A percentile compares a stretch with the other conserved stretches of the same genome.
Conservation (phyloP, 2,113 vertebrate species). For the Pelecanus crispus region DNA sequence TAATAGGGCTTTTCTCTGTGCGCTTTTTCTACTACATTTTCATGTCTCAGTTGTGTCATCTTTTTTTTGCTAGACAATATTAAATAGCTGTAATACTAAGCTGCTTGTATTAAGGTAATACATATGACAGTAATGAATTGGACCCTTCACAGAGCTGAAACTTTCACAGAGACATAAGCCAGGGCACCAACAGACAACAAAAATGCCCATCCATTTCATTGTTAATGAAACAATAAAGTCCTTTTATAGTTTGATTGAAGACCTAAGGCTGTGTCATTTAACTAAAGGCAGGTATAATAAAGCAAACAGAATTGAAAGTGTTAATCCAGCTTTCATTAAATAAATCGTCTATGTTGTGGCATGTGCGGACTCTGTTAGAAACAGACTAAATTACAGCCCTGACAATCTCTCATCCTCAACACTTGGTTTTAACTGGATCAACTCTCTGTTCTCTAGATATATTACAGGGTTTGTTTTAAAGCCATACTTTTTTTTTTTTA, state of each 20-base stretch:
- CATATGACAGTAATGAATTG: not conserved
- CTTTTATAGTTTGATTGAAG: not conserved
- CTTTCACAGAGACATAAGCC: not conserved
- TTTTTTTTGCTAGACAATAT: not conserved
- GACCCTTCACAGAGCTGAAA: not conserved
- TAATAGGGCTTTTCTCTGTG: not conserved
- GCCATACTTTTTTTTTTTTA: not conserved
- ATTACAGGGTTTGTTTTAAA: constrained; percentile 35
- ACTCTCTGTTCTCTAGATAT: not conserved
- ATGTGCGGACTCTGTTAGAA: not conserved
- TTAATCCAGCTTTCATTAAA: constrained; percentile 7
- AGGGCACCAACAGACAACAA: not conserved
- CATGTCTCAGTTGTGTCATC: not conserved
- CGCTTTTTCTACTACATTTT: not conserved
- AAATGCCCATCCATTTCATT: not conserved
- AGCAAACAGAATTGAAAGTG: not conserved
- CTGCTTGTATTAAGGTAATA: not conserved
- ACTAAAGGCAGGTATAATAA: not conserved
- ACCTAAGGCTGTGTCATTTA: not conserved
- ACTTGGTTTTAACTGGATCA: constrained; percentile 26
- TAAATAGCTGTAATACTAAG: not conserved
- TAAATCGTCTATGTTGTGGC: not conserved
- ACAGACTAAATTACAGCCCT: not conserved
- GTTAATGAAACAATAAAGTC: not conserved
- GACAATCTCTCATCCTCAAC: not conserved